Evolutionary conservation across 2,888 invertebrate genomes (phyloP), one percentile per base, ranked within the genome.

Genomic region (Agriopis marginaria): DNA sequence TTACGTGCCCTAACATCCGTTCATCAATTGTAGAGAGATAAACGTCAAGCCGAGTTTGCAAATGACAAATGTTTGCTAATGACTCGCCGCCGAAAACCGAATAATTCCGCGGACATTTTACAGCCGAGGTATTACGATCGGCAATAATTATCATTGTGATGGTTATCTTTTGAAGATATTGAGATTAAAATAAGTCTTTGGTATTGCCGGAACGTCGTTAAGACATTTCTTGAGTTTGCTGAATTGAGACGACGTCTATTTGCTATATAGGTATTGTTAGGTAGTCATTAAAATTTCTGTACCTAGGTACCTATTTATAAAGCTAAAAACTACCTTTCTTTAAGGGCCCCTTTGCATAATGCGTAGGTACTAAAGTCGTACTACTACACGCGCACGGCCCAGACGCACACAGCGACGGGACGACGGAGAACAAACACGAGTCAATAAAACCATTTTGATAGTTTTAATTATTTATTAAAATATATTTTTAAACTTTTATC

Each of bases 21-120:
- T 89, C 89, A 90, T 91, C 90, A 90, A 90, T 90, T 89, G 89
- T 89, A 87, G 83, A 86, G 87, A 88, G 89, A 91, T 91, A 89
- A 90, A 89, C 87, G 91, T 92, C 90, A 89, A 82, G 82, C 84
- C 80, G 89, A 89, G 89, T 90, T 90, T 90, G 89, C 88, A 89
- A 90, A 90, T 90, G 91, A 90, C 90, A 91, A 91, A 92, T 92
- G 90, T 90, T 89, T 89, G 89, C 90, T 91, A 92, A 92, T 90
- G 90, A 89, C 89, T 88, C 82, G 82, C 79, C 76, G 84, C 78
- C 80, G 86, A 85, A 88, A 89, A 87, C 86, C 87, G 85, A 89
- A 87, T 86, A 86, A 88, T 89, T 89, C 82, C 76, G 72, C 79
- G 81, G 85, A 86, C 85, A 87, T 88, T 89, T 88, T 84, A 86